Evolutionary conservation across 2,113 vertebrate species (phyloP).

Genomic region (Rhynchomys soricoides): DNA sequence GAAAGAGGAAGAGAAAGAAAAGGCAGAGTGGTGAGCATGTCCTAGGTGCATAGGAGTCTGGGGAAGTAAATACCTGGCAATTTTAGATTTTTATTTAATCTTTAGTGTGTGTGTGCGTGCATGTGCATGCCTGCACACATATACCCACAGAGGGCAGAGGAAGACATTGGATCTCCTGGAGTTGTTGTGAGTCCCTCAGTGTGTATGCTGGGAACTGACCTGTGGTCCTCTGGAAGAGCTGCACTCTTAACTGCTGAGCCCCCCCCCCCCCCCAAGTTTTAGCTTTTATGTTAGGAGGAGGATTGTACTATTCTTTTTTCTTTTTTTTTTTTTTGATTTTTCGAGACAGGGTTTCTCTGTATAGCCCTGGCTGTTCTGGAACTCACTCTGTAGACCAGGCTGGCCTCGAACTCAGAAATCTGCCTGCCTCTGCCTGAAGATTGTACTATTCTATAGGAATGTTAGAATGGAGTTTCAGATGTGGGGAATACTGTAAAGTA

Average conservation of each 20-base stretch:
- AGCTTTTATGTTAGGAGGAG: neutral
- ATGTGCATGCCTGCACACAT: neutral
- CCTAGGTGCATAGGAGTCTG: neutral
- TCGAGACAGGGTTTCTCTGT: too few species aligned
- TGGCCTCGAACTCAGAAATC: too few species aligned
- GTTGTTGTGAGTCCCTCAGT: neutral
- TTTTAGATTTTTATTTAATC: neutral
- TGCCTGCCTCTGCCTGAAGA: too few species aligned
- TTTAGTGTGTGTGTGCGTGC: neutral
- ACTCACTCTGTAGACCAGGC: too few species aligned
- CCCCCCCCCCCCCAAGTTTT: neutral
- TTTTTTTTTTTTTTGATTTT: too few species aligned
- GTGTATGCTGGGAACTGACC: neutral
- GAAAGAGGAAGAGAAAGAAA: too few species aligned
- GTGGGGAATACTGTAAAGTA: neutral
- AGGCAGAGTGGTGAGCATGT: neutral
- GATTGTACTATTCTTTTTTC: neutral
- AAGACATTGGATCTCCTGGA: neutral
- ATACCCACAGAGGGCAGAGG: neutral
- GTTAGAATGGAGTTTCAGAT: neutral
- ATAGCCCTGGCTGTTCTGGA: too few species aligned
- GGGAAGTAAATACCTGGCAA: neutral
- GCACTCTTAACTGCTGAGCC: neutral
- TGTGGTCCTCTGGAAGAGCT: neutral
- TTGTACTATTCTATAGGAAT: neutral